These are phyloP conservation scores for Alosa sapidissima DNA, from an alignment of 2,797 vertebrate genomes.

Conservation along the genomic window DNA sequence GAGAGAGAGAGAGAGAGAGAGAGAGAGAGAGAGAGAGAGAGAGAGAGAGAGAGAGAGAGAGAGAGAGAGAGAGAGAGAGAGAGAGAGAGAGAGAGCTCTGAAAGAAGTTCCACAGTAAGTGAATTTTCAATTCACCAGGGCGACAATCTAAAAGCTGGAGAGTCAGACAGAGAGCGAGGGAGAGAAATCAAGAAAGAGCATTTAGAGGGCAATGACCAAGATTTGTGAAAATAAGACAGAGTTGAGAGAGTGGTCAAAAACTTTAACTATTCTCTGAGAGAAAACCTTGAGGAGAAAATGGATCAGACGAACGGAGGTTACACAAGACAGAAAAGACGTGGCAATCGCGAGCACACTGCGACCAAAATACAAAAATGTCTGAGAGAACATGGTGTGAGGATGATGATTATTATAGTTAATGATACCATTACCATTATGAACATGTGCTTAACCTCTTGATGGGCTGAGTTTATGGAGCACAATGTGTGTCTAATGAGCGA, in stretches of 20 bases:
- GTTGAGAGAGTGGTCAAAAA: constrained; percentile 79
- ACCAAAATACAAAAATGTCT: constrained; percentile 59
- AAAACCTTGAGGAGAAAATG: constrained; percentile 84
- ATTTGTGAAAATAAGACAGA: constrained; percentile 79
- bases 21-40: constrained; percentile 32
- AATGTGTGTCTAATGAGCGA: background rate
- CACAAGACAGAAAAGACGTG: constrained; percentile 66
- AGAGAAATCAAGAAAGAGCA: constrained; percentile 64
- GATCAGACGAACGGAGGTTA: constrained; percentile 76
- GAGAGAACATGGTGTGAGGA: background rate
- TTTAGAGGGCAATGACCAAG: constrained; percentile 67
- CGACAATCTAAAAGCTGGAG: constrained; percentile 28
- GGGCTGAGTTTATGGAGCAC: background rate
- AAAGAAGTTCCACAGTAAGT: background rate
- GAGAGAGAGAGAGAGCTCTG: constrained; percentile 43
- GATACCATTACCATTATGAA: constrained; percentile 9
- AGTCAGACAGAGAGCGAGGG: constrained; percentile 43
- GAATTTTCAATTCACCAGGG: constrained; percentile 16
- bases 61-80: constrained; percentile 67
- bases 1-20: constrained; percentile 31
- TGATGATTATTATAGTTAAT: constrained; percentile 6
- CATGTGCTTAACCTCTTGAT: constrained; percentile 10
- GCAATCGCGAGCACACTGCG: constrained; percentile 73
- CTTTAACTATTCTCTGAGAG: constrained; percentile 78
- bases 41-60: constrained; percentile 56